phyloP scores from a whole-genome alignment of 2,888 invertebrate species.

The Oasisia sp. region DNA sequence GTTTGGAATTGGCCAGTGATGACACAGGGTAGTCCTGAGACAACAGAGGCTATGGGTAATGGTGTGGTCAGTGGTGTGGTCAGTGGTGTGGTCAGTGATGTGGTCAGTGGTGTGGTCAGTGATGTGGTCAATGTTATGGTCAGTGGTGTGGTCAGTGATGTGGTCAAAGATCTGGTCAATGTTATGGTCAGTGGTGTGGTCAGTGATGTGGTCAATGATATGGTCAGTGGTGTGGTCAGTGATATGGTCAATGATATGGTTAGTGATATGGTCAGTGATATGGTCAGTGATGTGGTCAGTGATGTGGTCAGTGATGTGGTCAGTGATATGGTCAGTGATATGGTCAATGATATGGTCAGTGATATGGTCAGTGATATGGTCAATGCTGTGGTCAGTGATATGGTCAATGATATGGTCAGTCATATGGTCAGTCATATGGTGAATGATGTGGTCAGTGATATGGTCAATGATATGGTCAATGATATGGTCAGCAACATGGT shows the following conservation, averaged over 20 bases:
- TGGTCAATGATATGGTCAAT: neutral
- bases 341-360: neutral
- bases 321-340: neutral
- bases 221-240: neutral
- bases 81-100: too few species aligned
- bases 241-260: neutral
- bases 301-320: neutral
- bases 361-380: neutral
- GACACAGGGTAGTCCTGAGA: slow-evolving; percentile 52
- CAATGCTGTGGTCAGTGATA: neutral
- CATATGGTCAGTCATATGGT: too few species aligned
- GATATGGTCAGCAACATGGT: neutral
- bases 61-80: too few species aligned
- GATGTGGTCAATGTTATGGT: too few species aligned
- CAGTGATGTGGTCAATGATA: neutral
- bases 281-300: neutral
- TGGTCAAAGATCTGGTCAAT: neutral
- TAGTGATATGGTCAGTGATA: neutral
- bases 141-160: too few species aligned
- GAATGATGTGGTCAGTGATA: too few species aligned
- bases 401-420: neutral
- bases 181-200: neutral
- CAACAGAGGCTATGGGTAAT: neutral
- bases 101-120: neutral
- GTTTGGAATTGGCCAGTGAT: slow-evolving; percentile 53